Evolutionary conservation across 2,888 invertebrate genomes (phyloP).

Genomic region (Maniola hyperantus): DNA sequence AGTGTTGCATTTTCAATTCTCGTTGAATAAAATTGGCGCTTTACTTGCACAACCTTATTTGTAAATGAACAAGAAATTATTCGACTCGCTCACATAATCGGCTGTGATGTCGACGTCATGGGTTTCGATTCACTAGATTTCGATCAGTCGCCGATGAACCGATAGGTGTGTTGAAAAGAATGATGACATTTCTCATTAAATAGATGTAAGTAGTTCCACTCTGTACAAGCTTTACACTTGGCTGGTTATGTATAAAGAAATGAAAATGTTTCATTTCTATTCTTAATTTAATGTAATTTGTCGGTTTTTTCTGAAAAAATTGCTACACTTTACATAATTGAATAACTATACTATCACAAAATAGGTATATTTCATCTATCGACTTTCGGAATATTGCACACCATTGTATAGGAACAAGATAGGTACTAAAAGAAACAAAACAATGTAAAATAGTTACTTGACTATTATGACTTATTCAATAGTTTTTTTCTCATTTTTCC

Average conservation of each 20-base stretch:
- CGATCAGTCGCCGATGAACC: constrained; percentile 41
- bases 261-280: constrained; percentile 18
- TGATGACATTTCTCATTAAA: constrained; percentile 43
- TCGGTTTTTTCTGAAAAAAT: constrained; percentile 16
- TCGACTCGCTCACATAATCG: constrained; percentile 52
- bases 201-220: constrained; percentile 23
- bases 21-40: constrained; percentile 47
- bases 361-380: neutral
- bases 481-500: no score
- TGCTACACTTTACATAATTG: constrained; percentile 17
- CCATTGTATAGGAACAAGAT: constrained; percentile 9
- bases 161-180: constrained; percentile 44
- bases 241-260: constrained; percentile 23
- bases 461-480: neutral
- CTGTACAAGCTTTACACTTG: constrained; percentile 25
- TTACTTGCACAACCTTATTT: constrained; percentile 42
- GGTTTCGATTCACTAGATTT: constrained; percentile 42
- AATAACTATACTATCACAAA: constrained; percentile 7
- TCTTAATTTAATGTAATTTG: constrained; percentile 16
- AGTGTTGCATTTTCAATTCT: constrained; percentile 55
- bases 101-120: constrained; percentile 41
- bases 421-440: neutral
- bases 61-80: constrained; percentile 49
- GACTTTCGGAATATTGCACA: neutral
- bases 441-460: neutral